Evolutionary conservation across 2,888 invertebrate genomes (phyloP).

Genomic region (Metacarcinus magister): DNA sequence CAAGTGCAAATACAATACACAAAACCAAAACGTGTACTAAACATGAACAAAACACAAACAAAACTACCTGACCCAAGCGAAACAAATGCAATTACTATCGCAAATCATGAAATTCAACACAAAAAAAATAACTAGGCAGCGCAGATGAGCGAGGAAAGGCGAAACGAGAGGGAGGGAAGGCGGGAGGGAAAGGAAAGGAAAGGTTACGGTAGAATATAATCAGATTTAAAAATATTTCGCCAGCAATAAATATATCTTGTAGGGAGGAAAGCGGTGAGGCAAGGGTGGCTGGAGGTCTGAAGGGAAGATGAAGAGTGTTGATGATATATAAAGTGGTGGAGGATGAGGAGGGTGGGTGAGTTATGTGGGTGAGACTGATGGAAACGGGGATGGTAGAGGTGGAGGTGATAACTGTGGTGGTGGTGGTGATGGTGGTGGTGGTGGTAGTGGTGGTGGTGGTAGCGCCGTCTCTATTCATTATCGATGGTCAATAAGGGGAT

Average conservation of each 20-base stretch:
- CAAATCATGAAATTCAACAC: not conserved
- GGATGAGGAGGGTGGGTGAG: not conserved
- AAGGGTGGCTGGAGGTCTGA: not conserved
- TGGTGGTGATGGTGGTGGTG: not conserved
- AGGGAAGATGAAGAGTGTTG: not conserved
- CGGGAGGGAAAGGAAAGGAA: not conserved
- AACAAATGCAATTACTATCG: not conserved
- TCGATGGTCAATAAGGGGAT: too few species aligned
- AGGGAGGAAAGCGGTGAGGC: not conserved
- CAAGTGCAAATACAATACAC: not conserved
- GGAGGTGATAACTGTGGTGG: not conserved
- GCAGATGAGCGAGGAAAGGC: not conserved
- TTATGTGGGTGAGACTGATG: not conserved
- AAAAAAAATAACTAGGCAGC: not conserved
- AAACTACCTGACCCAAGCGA: not conserved
- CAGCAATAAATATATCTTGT: not conserved
- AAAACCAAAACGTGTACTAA: not conserved
- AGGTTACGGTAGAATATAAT: not conserved
- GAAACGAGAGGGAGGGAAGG: not conserved
- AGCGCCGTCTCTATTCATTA: too few species aligned
- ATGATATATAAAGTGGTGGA: not conserved
- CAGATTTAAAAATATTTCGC: slow-evolving; percentile 4
- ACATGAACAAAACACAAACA: not conserved
- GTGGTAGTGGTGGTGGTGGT: not conserved
- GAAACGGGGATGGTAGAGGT: not conserved